These are phyloP conservation scores for Ganaspis brasiliensis DNA, from an alignment of 2,888 invertebrate species.

Conservation along the genomic window DNA sequence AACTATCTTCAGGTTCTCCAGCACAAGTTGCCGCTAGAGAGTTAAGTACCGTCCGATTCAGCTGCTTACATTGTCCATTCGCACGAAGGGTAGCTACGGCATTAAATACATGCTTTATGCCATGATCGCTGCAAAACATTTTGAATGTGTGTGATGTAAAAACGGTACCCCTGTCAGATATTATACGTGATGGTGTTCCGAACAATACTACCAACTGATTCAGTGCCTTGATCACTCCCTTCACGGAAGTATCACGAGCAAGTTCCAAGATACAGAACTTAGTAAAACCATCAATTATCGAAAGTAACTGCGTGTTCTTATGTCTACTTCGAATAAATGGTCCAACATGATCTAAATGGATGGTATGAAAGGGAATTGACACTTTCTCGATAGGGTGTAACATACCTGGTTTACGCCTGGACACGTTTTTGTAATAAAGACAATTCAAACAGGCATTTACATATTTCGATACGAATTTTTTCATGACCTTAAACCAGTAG, in stretches of 20 bases:
- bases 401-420: slow-evolving; percentile 69
- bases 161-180: slow-evolving; percentile 74
- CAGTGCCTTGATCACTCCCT: slow-evolving; percentile 65
- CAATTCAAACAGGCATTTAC: no score
- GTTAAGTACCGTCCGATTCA: slow-evolving; percentile 68
- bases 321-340: slow-evolving; percentile 71
- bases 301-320: slow-evolving; percentile 71
- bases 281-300: slow-evolving; percentile 73
- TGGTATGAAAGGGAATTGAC: slow-evolving; percentile 73
- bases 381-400: slow-evolving; percentile 77
- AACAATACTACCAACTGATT: slow-evolving; percentile 66
- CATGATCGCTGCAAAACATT: slow-evolving; percentile 69
- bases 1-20: slow-evolving; percentile 56
- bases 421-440: no score
- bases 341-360: slow-evolving; percentile 79
- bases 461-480: no score
- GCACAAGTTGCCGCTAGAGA: slow-evolving; percentile 64
- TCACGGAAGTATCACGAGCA: slow-evolving; percentile 68
- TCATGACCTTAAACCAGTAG: slow-evolving; percentile 78
- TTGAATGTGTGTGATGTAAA: slow-evolving; percentile 76
- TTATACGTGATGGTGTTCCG: slow-evolving; percentile 67
- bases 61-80: slow-evolving; percentile 73
- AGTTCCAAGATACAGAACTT: slow-evolving; percentile 72
- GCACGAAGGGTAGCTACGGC: slow-evolving; percentile 69
- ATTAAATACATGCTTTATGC: slow-evolving; percentile 67